Conservation (phyloP, 2,797 vertebrate species). For the Sebastes itinus region DNA sequence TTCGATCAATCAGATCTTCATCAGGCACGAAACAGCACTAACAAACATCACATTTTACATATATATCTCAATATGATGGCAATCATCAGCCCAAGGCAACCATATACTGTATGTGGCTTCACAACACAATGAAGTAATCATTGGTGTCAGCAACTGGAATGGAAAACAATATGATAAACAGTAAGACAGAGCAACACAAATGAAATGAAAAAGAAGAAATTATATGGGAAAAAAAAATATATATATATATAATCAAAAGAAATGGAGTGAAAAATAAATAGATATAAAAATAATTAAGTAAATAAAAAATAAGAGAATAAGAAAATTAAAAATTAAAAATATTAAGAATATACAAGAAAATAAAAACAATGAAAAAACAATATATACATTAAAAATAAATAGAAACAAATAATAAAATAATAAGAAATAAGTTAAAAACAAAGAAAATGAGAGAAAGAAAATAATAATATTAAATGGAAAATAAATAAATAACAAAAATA, state of each 20-base stretch:
- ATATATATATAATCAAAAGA: neutral
- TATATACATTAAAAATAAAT: neutral
- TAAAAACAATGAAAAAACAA: neutral
- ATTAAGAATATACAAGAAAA: neutral
- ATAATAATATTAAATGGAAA: neutral
- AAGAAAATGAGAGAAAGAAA: neutral
- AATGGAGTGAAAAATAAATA: neutral
- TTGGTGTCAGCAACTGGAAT: neutral
- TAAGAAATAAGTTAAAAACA: fast-evolving
- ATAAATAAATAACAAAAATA: neutral
- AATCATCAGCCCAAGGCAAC: neutral
- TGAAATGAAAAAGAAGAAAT: neutral
- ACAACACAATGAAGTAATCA: neutral
- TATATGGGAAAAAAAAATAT: neutral
- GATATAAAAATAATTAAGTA: neutral
- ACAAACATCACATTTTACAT: neutral
- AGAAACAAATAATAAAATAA: neutral
- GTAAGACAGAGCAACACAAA: neutral
- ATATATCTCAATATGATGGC: neutral
- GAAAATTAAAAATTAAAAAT: neutral
- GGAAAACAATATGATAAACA: neutral
- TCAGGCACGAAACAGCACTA: neutral
- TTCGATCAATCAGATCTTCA: neutral
- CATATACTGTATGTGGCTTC: neutral
- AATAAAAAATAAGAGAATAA: neutral